Percentiles rank a stretch among this genome's conserved stretches.
phyloP scores from a whole-genome alignment of 1,140 invertebrate species.

The Teleopsis dalmanni region DNA sequence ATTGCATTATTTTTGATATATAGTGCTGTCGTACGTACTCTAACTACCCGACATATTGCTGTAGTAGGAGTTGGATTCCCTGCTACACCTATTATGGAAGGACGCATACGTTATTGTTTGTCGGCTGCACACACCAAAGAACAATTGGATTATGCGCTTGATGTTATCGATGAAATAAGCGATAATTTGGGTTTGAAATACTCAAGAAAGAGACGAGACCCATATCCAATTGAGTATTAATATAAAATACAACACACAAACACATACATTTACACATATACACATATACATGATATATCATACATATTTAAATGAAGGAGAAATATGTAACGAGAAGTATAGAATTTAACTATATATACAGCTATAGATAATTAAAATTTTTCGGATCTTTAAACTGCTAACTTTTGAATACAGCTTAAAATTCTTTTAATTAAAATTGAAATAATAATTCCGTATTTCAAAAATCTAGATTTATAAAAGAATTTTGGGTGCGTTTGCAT shows the following conservation, averaged over 20 bases:
- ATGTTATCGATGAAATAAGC: constrained; percentile 62
- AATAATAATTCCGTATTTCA: too few relatives aligned
- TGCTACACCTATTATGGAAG: constrained; percentile 91
- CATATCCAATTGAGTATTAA: constrained; percentile 53
- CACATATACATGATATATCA: background rate
- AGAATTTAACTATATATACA: too few relatives aligned
- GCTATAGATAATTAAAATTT: too few relatives aligned
- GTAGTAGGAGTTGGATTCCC: constrained; percentile 96
- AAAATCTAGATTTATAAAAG: too few relatives aligned
- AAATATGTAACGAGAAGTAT: too few relatives aligned
- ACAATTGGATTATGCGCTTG: constrained; percentile 83
- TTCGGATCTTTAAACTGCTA: too few relatives aligned
- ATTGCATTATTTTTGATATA: background rate
- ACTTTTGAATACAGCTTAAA: too few relatives aligned
- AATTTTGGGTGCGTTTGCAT: too few relatives aligned
- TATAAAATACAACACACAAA: too few relatives aligned
- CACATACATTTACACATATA: background rate
- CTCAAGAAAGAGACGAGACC: constrained; percentile 55
- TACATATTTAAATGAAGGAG: too few relatives aligned
- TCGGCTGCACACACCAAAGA: constrained; percentile 94
- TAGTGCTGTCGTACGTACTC: constrained; percentile 75
- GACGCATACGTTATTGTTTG: constrained; percentile 90
- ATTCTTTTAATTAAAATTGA: too few relatives aligned
- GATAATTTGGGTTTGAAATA: constrained; percentile 65
- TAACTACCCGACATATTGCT: constrained; percentile 77